Evolutionary conservation across 2,888 invertebrate species (phyloP), one percentile per base, ranked within the genome.

Genomic region (Leucophenga maculata): DNA sequence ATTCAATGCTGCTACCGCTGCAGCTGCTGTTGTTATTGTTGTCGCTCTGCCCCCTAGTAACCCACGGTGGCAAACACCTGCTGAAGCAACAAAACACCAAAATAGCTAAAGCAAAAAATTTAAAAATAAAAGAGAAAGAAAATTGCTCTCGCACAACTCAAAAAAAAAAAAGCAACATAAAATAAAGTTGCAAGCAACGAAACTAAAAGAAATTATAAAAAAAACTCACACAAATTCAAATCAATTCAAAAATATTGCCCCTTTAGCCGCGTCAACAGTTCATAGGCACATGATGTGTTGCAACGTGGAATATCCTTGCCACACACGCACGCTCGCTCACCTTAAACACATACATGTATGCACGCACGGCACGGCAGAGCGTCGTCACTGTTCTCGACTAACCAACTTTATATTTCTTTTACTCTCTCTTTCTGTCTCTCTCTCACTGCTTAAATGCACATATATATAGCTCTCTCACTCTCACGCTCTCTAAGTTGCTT

Each of bases 341-440:
- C 39, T 39, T 8, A 39, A 39, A 39, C 39, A 39, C 39, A 39
- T 11, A 39, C 39, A 39, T 39, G 39, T 9, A 39, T 9, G 39
- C 39, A 39, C 39, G 11, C 6, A 3, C 3, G 9, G 39, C 39
- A 39, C 39, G 11, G 39, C 39, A 39, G 9, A 39, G 11, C 11
- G 8, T 39, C 39, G 39, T 39, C 39, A 39, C 8, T 8, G 39
- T 39, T 11, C 39, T 39, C 39, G 8, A 1, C 39, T 39, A 11
- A 39, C 39, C 3, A 39, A 39, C 39, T 39, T 9, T 39, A 11
- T 39, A 39, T 11, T 11, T 1, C 44, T 46, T 32, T 57, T 20
- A 4, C 39, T 52, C 9, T 64, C 68, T 59, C 31, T 11, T 26
- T 59, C 31, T 59, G 22, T 59, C 22, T 59, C 31, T 31, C n/a